Base-by-base conservation (phyloP, 2,797 vertebrate species). In the Manis javanica region DNA sequence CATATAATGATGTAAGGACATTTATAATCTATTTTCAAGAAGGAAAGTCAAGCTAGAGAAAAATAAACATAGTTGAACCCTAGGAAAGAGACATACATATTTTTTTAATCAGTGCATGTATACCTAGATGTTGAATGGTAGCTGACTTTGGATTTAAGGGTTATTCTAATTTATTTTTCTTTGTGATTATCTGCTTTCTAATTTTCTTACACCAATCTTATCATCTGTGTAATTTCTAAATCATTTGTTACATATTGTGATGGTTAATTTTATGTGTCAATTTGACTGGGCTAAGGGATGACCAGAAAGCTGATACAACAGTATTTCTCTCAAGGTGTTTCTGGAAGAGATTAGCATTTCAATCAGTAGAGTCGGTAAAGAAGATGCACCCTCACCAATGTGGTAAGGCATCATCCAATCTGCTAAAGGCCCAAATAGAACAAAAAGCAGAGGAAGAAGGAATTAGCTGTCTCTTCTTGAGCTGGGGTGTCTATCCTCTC, bases 11-110 rank as follows among this genome's bases (percentile, higher is more conserved):
- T n/a, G 21, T 72, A 72, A 89, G 42, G 72, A 61, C 24, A 75
- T 53, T 59, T 74, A 42, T 61, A 74, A 68, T 90, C 46, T 89
- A 24, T 89, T 95, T 86, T 63, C 42, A 12, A 87, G 68, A 68
- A 69, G 46, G 61, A 64, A 93, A 87, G 42, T 64, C 69, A 91
- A 95, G 15, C 42, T 74, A 81, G 23, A 83, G 59, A 79, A 78
- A 23, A 81, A 79, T 49, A 66, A 90, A 86, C 51, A 87, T 5
- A 92, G 39, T 29, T 55, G 51, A 96, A 77, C 29, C 49, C 29
- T 61, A 55, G 61, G 68, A 91, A 87, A 29, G 24, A 81, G 57
- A 63, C 55, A 61, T 78, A 61, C 0, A 2, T n/a, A 31, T 61
- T 69, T 94, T 83, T 78, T 93, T 53, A 78, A 94, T 78, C 37